Evolutionary conservation across 2,888 invertebrate species (phyloP).

Genomic region (Proisotoma minuta): DNA sequence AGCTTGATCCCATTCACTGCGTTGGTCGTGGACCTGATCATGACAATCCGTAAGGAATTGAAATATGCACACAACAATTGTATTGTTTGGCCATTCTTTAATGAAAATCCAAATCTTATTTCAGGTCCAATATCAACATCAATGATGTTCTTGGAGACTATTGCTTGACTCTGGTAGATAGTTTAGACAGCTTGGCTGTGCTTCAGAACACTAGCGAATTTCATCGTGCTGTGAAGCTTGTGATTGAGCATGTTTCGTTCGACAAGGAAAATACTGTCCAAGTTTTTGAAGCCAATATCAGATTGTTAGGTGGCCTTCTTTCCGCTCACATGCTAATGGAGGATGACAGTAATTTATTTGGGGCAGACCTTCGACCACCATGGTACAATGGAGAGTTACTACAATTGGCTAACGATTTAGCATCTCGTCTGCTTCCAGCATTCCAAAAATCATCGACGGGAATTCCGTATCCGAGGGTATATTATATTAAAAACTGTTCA

Average conservation of each 20-base stretch:
- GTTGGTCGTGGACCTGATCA: conserved; percentile 60
- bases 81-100: neutral
- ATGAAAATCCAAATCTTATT: conserved; percentile 24
- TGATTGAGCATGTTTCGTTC: conserved; percentile 58
- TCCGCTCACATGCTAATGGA: conserved; percentile 61
- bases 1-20: conserved; percentile 61
- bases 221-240: conserved; percentile 56
- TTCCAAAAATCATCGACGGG: conserved; percentile 60
- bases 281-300: conserved; percentile 63
- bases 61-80: neutral
- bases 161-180: conserved; percentile 59
- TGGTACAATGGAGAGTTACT: conserved; percentile 59
- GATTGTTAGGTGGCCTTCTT: conserved; percentile 59
- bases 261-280: conserved; percentile 60
- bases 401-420: conserved; percentile 60
- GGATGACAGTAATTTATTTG: conserved; percentile 57
- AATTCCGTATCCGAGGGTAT: conserved; percentile 56
- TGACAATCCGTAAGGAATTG: conserved; percentile 56
- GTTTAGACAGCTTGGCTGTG: conserved; percentile 59
- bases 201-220: conserved; percentile 59
- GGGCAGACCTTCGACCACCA: conserved; percentile 51
- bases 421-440: conserved; percentile 58
- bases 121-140: conserved; percentile 61
- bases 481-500: neutral
- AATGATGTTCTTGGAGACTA: conserved; percentile 64